A percentile compares a stretch with the other conserved stretches of the same genome.
phyloP scores from a whole-genome alignment of 2,888 invertebrate genomes.

The Glaucopsyche alexis region DNA sequence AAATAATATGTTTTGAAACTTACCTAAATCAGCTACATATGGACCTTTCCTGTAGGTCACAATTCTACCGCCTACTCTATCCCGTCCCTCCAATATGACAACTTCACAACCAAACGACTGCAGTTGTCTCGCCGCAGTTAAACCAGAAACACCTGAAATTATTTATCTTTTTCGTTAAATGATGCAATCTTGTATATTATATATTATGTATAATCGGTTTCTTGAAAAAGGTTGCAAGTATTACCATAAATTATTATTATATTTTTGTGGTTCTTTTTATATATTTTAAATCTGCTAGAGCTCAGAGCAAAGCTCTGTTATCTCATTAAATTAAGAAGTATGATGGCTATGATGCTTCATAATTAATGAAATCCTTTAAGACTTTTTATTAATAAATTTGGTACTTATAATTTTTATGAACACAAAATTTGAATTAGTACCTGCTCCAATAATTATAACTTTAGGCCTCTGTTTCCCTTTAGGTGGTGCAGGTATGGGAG shows the following conservation, averaged over 20 bases:
- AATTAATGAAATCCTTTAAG: constrained; percentile 50
- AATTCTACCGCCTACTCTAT: constrained; percentile 97
- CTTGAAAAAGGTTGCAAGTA: no score
- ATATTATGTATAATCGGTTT: no score
- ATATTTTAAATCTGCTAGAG: no score
- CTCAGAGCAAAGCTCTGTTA: no score
- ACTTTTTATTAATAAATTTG: no score
- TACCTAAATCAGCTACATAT: constrained; percentile 85
- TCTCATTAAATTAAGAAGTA: no score
- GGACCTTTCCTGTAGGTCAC: constrained; percentile 96
- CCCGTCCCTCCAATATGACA: constrained; percentile 91
- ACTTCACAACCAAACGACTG: constrained; percentile 98
- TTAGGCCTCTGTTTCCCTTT: constrained; percentile 83
- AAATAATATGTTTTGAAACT: constrained; percentile 23
- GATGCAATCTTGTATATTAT: no score
- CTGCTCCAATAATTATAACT: constrained; percentile 84
- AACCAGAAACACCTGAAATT: constrained; percentile 93
- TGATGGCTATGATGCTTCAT: no score
- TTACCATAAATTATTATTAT: no score
- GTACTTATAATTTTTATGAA: no score
- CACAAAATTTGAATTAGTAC: constrained; percentile 50
- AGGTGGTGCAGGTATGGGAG: constrained; percentile 81
- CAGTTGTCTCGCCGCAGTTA: constrained; percentile 96
- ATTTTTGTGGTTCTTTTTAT: no score
- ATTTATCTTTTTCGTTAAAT: no score